Evolutionary conservation across 2,113 vertebrate genomes (phyloP).

Genomic region (Apistogramma diplotaenia): DNA sequence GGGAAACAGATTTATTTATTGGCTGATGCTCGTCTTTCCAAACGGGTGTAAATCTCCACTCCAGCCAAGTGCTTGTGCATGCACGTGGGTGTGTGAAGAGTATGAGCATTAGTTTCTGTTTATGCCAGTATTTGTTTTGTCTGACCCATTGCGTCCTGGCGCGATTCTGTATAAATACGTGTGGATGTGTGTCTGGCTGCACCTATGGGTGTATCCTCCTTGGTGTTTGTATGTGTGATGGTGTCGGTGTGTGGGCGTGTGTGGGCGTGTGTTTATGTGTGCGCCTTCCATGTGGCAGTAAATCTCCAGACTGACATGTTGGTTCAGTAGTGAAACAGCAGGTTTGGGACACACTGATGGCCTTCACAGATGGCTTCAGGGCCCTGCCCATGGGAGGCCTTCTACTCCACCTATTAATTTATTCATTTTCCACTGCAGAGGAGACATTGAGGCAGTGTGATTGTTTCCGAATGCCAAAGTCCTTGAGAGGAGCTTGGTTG

Average conservation of each 20-base stretch:
- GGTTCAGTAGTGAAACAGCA: slow-evolving; percentile 70
- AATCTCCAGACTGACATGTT: slow-evolving; percentile 71
- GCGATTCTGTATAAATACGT: not conserved
- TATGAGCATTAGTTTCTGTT: slow-evolving; percentile 11
- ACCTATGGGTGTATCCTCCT: slow-evolving; percentile 10
- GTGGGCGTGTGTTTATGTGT: not conserved
- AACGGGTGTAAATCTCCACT: slow-evolving; percentile 36
- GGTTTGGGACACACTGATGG: slow-evolving; percentile 72
- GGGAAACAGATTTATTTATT: slow-evolving; percentile 57
- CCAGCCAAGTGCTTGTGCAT: slow-evolving; percentile 14
- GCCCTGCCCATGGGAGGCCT: slow-evolving; percentile 56
- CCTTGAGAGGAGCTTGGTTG: slow-evolving; percentile 41
- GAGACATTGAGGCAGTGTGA: slow-evolving; percentile 66
- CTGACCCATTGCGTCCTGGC: slow-evolving; percentile 9
- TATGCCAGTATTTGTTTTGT: slow-evolving; percentile 30
- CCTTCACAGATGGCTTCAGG: slow-evolving; percentile 69
- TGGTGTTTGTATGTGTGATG: slow-evolving; percentile 10
- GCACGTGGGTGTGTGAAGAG: not conserved
- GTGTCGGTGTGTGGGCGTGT: not conserved
- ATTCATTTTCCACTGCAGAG: slow-evolving; percentile 73
- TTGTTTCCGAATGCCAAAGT: slow-evolving; percentile 61
- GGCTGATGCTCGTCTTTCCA: slow-evolving; percentile 53
- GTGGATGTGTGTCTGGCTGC: slow-evolving; percentile 25
- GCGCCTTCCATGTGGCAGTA: slow-evolving; percentile 60
- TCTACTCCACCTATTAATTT: slow-evolving; percentile 65